Evolutionary conservation across 2,888 invertebrate species (phyloP).

Genomic region (Hecatera dysodea): DNA sequence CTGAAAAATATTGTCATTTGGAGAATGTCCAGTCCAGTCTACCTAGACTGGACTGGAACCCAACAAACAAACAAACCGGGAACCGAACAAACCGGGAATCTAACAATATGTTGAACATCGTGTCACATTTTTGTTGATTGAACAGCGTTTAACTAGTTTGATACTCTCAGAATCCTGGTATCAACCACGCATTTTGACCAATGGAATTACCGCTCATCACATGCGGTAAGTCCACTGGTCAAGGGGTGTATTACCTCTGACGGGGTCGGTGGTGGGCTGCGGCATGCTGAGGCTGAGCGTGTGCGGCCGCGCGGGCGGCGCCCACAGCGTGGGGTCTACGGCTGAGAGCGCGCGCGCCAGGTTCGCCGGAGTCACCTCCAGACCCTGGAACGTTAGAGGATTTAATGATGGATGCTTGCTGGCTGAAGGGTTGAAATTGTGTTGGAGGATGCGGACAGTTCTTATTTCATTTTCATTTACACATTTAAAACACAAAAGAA

Average conservation of each 20-base stretch:
- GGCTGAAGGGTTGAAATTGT: not conserved
- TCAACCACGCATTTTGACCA: not conserved
- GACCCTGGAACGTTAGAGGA: slow-evolving; percentile 79
- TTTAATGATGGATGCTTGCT: not conserved
- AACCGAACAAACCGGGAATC: too few species aligned
- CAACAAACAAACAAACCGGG: too few species aligned
- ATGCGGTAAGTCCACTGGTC: not conserved
- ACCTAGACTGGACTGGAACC: too few species aligned
- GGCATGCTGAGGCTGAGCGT: slow-evolving; percentile 93
- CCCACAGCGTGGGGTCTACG: slow-evolving; percentile 93
- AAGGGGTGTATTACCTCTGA: slow-evolving; percentile 72
- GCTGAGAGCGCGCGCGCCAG: slow-evolving; percentile 92
- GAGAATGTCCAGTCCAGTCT: too few species aligned
- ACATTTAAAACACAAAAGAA: too few species aligned
- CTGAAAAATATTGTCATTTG: too few species aligned
- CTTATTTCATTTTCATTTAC: too few species aligned
- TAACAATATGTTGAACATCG: not conserved
- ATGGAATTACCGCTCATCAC: not conserved
- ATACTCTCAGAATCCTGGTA: too few species aligned
- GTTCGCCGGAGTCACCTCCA: slow-evolving; percentile 92
- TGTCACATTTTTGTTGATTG: not conserved
- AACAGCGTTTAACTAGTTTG: not conserved
- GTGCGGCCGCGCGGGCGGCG: slow-evolving; percentile 92
- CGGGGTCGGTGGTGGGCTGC: slow-evolving; percentile 84
- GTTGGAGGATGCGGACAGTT: not conserved